Base-by-base conservation (phyloP, 35 echinoderm and acorn worm genomes). In the Heliocidaris erythrogramma region DNA sequence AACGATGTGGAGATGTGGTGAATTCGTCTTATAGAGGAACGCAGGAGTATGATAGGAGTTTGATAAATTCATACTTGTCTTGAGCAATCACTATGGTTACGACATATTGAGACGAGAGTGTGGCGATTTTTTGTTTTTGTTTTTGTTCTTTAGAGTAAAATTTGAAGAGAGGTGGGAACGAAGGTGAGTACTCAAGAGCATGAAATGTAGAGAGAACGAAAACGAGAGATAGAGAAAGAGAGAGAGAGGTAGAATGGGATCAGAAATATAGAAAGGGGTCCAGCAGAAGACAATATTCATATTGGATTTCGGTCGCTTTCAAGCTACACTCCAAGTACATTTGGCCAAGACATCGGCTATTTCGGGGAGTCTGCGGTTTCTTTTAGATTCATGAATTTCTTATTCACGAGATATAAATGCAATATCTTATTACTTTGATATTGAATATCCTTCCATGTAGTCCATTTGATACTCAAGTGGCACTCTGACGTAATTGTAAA, bases 381-480 rank as follows among this genome's bases (percentile, higher is more conserved):
- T 78, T 78, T 78, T 27, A 78, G 18, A 78, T 78, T 78, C 65
- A 78, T 78, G 65, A 78, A 18, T 78, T 78, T n/a, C 24, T 2
- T 18, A 78, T 78, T 78, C 65, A 78, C 21, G 17, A 78, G 65
- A 78, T 78, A 78, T 78, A 78, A 78, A 78, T 78, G 18, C 65
- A 78, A 78, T 78, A 78, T 78, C 65, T 78, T 78, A n/a, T 78
- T 78, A 78, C 65, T 78, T 78, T 78, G 65, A 78, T 78, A 78
- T 78, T 78, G 65, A 78, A 78, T 78, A 78, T 21, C 65, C 65
- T 27, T 7, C 18, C 65, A 27, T 78, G 65, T 24, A 71, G 17
- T 78, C 65, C 65, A 78, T 78, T 78, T 7, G 4, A 24, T 24
- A 78, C 65, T 78, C 65, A 78, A 78, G 18, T 5, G 4, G 21